A percentile compares a stretch with the other conserved stretches of the same genome.
Evolutionary conservation across 1,140 invertebrate species (phyloP).

Genomic region (Macrosteles quadrilineatus): DNA sequence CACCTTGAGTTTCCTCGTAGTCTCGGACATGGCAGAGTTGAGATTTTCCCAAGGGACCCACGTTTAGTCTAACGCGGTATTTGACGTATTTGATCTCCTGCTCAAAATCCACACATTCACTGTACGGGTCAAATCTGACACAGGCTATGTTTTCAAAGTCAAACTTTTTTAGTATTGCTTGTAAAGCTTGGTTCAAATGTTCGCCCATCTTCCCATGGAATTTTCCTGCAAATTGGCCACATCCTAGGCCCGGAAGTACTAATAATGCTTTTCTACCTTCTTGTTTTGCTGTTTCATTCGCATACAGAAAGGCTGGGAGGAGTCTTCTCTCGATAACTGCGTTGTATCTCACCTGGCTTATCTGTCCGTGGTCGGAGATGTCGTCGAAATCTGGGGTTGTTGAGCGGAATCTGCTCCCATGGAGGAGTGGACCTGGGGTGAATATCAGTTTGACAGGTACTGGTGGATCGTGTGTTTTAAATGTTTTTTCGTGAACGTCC

Average conservation of each 20-base stretch:
- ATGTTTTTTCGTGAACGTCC: background rate
- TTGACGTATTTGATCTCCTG: background rate
- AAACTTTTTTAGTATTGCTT: background rate
- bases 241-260: conserved; percentile 2
- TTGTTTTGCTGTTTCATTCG: conserved; percentile 7
- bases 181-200: background rate
- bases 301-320: background rate
- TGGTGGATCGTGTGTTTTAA: conserved; percentile 10
- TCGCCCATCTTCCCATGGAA: conserved; percentile 19
- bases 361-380: background rate
- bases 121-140: conserved; percentile 12
- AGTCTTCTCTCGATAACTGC: background rate
- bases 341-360: background rate
- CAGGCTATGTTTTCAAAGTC: background rate
- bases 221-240: conserved; percentile 19
- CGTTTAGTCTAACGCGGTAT: background rate
- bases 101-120: background rate
- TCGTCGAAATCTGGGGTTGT: conserved; percentile 3
- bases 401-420: background rate
- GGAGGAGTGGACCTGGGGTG: background rate
- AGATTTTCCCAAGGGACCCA: background rate
- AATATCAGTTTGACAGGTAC: background rate
- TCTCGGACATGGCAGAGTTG: background rate
- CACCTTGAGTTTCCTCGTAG: conserved; percentile 2
- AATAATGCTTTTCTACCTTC: conserved; percentile 1